These are phyloP conservation scores for Thalassarche chlororhynchos DNA, from an alignment of 2,113 vertebrate genomes.

Conservation along the genomic window DNA sequence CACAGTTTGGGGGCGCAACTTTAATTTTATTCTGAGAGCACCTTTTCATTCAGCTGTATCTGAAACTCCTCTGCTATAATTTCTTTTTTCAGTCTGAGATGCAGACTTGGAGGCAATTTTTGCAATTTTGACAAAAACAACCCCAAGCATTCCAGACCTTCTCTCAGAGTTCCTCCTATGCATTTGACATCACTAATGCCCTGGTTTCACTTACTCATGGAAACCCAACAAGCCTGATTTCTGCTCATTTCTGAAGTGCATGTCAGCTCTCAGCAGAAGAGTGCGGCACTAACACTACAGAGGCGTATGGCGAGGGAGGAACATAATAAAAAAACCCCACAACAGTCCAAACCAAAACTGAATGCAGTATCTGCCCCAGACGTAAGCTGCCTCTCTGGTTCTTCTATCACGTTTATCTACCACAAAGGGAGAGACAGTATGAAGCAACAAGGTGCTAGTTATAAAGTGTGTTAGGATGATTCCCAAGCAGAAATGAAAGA, in stretches of 20 bases:
- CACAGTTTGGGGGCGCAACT: background rate
- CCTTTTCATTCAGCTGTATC: background rate
- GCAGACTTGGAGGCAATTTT: background rate
- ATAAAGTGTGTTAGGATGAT: background rate
- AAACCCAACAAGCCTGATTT: background rate
- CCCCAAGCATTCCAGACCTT: background rate
- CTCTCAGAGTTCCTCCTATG: background rate
- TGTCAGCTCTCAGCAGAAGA: background rate
- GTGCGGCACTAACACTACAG: background rate
- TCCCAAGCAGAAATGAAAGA: background rate
- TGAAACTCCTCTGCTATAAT: background rate
- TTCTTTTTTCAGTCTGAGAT: background rate
- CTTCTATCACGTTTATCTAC: background rate
- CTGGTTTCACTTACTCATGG: background rate
- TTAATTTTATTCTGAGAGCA: background rate
- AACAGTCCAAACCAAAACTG: background rate
- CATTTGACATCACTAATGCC: background rate
- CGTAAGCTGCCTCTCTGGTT: background rate
- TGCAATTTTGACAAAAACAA: background rate
- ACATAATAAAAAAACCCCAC: background rate
- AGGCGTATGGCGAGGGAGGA: background rate
- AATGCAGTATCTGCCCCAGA: background rate
- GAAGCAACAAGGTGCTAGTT: background rate
- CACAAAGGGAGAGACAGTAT: background rate
- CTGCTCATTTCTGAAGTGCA: background rate